Evolutionary conservation across 2,113 vertebrate genomes (phyloP), one percentile per base, ranked within the genome.

Genomic region (Thamnophis sirtalis): DNA sequence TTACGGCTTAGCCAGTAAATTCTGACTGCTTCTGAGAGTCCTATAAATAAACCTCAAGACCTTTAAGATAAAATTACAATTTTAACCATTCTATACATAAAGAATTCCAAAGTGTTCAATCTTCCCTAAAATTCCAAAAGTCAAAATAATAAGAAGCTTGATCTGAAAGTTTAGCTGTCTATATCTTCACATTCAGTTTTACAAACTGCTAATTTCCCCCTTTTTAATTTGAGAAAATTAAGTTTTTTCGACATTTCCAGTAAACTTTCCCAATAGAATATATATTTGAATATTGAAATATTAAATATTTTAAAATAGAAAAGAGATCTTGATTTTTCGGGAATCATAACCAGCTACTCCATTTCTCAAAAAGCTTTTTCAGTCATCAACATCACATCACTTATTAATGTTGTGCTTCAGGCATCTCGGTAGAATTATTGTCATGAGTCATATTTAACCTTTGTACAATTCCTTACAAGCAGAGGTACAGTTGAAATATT

Each of bases 341-440:
- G 33, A 53, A 51, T 92, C 50, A 58, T 58, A 21, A 38, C 54
- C 26, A 88, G 28, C n/a, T 43, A 53, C 2, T 22, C 8, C 22
- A 21, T 63, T 89, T 85, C 13, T 49, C 53, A 89, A 38, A 26
- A 50, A 56, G 86, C 56, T 87, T 84, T 92, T 88, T 84, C 28
- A 80, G 54, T 50, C 89, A 50, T 33, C 58, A 90, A 28, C n/a
- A 91, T 84, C 53, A 91, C 84, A 90, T 90, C 54, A 60, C 56
- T 93, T 91, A 86, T 54, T 91, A 56, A 87, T 91, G 51, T 22
- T 48, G 56, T 87, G 89, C 87, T 87, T 92, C 48, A 89, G 43
- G 28, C 50, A 85, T 95, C 86, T 19, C 54, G 17, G 43, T 90
- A 93, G 88, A 91, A 73, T 89, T 89, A 28, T 87, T 90, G 28